Evolutionary conservation across 2,888 invertebrate species (phyloP), one percentile per base, ranked within the genome.

Genomic region (Arge pagana): DNA sequence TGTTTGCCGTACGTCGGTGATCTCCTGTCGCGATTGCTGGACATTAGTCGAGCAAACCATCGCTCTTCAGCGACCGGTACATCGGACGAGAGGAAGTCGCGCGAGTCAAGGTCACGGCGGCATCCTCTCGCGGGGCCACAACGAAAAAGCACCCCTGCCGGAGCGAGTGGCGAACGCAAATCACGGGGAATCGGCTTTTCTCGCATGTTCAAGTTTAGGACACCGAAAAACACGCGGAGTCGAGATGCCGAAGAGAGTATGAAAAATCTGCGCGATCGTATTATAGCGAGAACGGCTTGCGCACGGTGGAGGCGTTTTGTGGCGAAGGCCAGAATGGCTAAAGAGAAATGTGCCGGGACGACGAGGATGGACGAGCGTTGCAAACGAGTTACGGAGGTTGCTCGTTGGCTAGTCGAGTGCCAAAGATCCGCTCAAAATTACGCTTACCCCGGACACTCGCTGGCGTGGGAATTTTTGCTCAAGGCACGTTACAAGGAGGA

Each of bases 401-500:
- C 65, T 0, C 63, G 66, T 11, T 77, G 79, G 68, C 54, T 81
- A 48, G 63, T 66, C 19, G 67, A 70, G 15, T 75, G 78, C 58
- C 82, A 81, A 64, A 68, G 71, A 55, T 71, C 74, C 6, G 78
- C 79, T 15, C 60, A 66, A n/a, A 66, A 62, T 41, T 82, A 80
- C 56, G 67, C 71, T 50, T 78, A 79, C 57, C 63, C 64, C 3
- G 65, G 63, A 13, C 77, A 81, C 58, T 77, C 79, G 24, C 57
- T 78, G 28, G 80, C 80, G 0, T 70, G 70, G 59, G 79, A 79
- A 56, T 82, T 79, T 66, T 65, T 82, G 18, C 62, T 82, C 16
- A 82, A 82, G 61, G 78, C 81, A 10, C 69, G 81, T 39, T 81
- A 82, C 61, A 71, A 72, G 36, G 81, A 82, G 55, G 80, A 81